These are phyloP conservation scores for Bothrops jararaca DNA, from an alignment of 2,113 vertebrate genomes.

Conservation along the genomic window DNA sequence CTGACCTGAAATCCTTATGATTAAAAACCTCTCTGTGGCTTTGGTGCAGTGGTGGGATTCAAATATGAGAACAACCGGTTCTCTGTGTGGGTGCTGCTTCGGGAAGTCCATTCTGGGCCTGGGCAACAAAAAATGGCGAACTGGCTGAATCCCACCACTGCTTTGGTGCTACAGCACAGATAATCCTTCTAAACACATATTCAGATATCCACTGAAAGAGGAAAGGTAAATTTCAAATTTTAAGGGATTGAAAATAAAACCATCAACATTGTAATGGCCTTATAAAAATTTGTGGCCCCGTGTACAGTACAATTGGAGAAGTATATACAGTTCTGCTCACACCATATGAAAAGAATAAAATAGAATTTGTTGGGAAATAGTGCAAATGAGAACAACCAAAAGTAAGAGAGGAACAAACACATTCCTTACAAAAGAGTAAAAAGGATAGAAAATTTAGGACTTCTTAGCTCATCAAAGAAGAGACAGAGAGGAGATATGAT, in stretches of 20 bases:
- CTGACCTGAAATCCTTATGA: neutral
- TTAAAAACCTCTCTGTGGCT: neutral
- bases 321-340: neutral
- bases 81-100: too few species aligned
- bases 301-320: neutral
- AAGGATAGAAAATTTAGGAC: neutral
- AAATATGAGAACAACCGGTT: too few species aligned
- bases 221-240: neutral
- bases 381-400: neutral
- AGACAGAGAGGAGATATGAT: neutral
- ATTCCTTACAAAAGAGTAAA: neutral
- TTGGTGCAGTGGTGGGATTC: neutral
- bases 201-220: neutral
- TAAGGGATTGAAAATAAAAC: neutral
- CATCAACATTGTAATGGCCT: neutral
- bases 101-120: too few species aligned
- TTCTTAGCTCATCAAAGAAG: neutral
- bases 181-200: neutral
- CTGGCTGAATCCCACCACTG: neutral
- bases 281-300: neutral
- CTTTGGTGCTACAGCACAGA: neutral
- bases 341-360: neutral
- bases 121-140: too few species aligned
- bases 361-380: neutral
- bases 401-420: neutral